Evolutionary conservation across 2,113 vertebrate species (phyloP), one percentile per base, ranked within the genome.

Genomic region (Rhombomys opimus): DNA sequence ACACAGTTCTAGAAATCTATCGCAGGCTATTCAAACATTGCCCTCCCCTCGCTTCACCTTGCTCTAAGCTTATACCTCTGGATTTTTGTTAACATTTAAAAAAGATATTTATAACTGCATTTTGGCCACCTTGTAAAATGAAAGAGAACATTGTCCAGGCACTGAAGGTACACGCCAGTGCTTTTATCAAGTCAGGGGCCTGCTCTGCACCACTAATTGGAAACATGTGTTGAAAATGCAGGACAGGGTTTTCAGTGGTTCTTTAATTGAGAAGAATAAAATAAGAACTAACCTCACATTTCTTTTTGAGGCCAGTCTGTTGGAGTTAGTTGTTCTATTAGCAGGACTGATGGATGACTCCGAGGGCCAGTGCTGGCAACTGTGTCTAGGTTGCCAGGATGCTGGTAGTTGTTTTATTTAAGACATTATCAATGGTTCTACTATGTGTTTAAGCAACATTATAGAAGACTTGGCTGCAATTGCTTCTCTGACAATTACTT

Each of bases 211-310:
- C 50, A 15, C 20, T 85, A 97, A 97, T 96, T 96, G 96, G 96
- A 98, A 98, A 85, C 88, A 96, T 32, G 84, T 92, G 92, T 91
- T 35, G 84, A 90, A 97, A 98, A 97, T 63, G 89, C 95, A 78
- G 96, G 67, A 78, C 70, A 88, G 85, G 81, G 93, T 96, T 97
- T 97, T 96, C 90, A 95, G 97, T 52, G 96, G 63, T 20, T 93
- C 91, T 94, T 96, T 98, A 98, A 98, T 97, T 98, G 97, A 96
- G 75, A 32, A 92, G 81, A 65, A 95, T 92, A 97, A 97, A 96
- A 91, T 96, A 67, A 96, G 78, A 92, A 46, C 35, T n/a, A 75
- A 92, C 75, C 59, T 96, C 67, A 65, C 38, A 78, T 96, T 54
- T 78, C 96, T 97, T 89, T 76, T n/a, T 91, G 75, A 57, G 73